Percentiles rank a stretch among this genome's conserved stretches.
Conservation (phyloP, 1,140 invertebrate genomes). For the Brachionus plicatilis region DNA sequence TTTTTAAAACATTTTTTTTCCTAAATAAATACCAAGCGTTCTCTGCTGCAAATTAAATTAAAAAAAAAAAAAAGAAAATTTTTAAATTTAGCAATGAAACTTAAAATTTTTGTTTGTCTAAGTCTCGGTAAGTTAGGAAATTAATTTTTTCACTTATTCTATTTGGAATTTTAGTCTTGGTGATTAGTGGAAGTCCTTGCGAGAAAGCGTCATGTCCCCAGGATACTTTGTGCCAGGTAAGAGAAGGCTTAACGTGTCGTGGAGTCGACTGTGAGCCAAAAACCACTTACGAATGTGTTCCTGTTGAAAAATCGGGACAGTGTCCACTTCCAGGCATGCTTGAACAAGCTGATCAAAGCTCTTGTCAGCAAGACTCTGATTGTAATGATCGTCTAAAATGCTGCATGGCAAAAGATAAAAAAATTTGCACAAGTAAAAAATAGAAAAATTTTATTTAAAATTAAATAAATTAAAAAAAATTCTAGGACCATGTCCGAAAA, state of each 20-base stretch:
- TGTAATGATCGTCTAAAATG: neutral
- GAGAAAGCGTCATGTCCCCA: neutral
- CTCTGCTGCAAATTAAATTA: neutral
- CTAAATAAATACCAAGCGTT: conserved; percentile 10
- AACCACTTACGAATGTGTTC: neutral
- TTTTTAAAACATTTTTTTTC: neutral
- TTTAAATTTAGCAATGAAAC: neutral
- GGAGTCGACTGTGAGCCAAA: neutral
- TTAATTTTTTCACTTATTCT: neutral
- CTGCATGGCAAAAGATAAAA: neutral
- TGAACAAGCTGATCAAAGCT: neutral
- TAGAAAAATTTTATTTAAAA: neutral
- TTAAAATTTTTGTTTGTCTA: neutral
- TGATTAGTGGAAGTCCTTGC: neutral
- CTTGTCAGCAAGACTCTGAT: conserved; percentile 2
- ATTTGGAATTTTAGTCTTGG: neutral
- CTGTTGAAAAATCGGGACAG: neutral
- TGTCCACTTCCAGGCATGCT: neutral
- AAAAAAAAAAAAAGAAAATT: neutral
- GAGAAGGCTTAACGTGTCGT: neutral
- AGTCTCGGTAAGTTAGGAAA: neutral
- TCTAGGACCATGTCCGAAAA: neutral
- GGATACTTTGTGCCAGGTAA: neutral
- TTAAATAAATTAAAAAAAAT: neutral
- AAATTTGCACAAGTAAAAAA: conserved; percentile 11